Percentiles rank a stretch among this genome's conserved stretches.
phyloP scores from a whole-genome alignment of 2,888 invertebrate genomes.

The Capitulum mitella region DNA sequence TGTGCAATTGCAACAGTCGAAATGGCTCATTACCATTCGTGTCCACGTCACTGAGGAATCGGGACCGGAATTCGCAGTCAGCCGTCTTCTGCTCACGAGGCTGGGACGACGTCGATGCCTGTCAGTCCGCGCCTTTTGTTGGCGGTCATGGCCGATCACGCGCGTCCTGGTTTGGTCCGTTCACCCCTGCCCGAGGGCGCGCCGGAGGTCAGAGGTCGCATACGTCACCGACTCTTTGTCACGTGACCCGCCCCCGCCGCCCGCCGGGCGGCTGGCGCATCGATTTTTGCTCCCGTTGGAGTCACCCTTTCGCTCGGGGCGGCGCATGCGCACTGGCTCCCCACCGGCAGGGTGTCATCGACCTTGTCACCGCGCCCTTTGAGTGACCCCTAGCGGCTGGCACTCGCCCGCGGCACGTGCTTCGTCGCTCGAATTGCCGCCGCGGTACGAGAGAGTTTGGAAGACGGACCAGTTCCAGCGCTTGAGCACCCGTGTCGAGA shows the following conservation, averaged over 20 bases:
- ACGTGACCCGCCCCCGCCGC: background rate
- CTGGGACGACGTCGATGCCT: too few species aligned
- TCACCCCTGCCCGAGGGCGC: background rate
- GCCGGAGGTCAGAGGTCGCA: background rate
- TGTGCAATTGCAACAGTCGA: too few species aligned
- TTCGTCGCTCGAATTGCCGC: too few species aligned
- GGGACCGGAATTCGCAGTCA: too few species aligned
- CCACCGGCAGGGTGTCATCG: background rate
- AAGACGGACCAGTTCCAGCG: too few species aligned
- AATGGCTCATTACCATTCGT: too few species aligned
- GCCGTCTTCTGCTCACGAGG: too few species aligned
- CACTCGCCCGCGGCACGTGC: too few species aligned
- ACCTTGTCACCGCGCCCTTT: constrained; percentile 17
- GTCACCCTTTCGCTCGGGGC: background rate
- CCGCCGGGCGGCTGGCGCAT: background rate
- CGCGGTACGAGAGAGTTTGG: too few species aligned
- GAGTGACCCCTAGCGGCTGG: background rate
- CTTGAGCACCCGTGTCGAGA: too few species aligned
- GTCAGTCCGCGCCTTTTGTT: too few species aligned
- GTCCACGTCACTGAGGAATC: too few species aligned
- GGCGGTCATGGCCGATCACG: background rate
- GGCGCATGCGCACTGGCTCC: background rate
- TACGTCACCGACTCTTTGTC: background rate
- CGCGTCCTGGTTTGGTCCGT: background rate
- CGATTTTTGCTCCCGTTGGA: background rate